Evolutionary conservation across 2,113 vertebrate species (phyloP).

Genomic region (Campylorhamphus procurvoides): DNA sequence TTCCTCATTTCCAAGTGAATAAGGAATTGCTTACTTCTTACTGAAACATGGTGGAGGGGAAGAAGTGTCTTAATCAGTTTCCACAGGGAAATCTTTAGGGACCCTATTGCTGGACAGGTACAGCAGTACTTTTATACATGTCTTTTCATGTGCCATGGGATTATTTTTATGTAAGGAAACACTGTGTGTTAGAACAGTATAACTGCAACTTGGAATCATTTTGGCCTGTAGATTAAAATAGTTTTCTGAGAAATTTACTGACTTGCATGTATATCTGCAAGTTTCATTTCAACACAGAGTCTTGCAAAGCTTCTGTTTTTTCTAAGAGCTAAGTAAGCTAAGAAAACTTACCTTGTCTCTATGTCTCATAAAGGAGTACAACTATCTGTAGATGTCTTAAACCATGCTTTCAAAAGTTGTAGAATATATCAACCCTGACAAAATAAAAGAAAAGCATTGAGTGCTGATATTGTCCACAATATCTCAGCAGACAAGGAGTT

Average conservation of each 20-base stretch:
- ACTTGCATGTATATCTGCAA: neutral
- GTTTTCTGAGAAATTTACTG: neutral
- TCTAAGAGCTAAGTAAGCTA: neutral
- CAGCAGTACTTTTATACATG: neutral
- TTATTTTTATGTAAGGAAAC: neutral
- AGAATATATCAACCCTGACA: neutral
- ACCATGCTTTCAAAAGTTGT: neutral
- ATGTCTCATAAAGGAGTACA: rapidly evolving
- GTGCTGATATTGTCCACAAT: neutral
- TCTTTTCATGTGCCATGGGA: neutral
- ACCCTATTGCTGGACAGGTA: neutral
- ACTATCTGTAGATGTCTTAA: neutral
- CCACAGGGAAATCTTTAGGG: neutral
- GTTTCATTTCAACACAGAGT: neutral
- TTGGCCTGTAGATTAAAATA: neutral
- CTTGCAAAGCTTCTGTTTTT: neutral
- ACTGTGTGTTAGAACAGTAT: neutral
- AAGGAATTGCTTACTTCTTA: neutral
- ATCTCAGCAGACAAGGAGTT: neutral
- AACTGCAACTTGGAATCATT: neutral
- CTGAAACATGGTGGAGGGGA: neutral
- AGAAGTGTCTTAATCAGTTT: neutral
- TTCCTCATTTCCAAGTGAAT: neutral
- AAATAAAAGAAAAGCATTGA: neutral
- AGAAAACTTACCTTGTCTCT: neutral